Evolutionary conservation across 2,113 vertebrate species (phyloP), one percentile per base, ranked within the genome.

Genomic region (Jaculus jaculus): DNA sequence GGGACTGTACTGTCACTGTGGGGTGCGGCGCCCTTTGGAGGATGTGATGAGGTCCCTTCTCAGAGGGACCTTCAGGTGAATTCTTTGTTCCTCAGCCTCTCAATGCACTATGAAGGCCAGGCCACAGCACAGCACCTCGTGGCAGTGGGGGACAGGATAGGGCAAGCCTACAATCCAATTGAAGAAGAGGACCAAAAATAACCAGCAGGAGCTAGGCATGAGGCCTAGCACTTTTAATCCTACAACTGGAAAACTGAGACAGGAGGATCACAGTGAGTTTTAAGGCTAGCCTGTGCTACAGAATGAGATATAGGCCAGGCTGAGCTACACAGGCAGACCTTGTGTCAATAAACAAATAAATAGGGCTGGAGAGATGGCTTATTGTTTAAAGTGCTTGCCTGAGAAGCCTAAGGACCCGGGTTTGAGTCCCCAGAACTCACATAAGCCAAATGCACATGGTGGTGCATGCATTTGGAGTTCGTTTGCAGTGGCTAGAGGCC

Each of bases 151-250:
- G 60, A 68, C 10, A 42, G 79, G 94, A 93, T 24, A 82, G 37
- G 92, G 17, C 0, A 18, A 93, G n/a, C 73, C 42, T 47, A 95
- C 95, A 80, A 91, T 47, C 51, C 54, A 37, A 84, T 34, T 26
- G 30, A 69, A 77, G 75, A 90, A 96, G 91, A 42, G 77, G 89
- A 78, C 28, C 34, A 0, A 37, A 84, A 63, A 81, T 63, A n/a
- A 54, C 13, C 54, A 16, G 39, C 13, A 61, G 37, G 7, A 63
- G 34, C 58, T 23, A 7, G 13, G 34, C 20, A 9, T 24, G 32
- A 10, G 51, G 21, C 5, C 32, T 79, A 51, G 23, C 21, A 34
- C n/a, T 30, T 26, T 5, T n/a, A 32, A 60, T 15, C 9, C 32
- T 13, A 79, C 47, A 24, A 34, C 17, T 10, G 4, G 37, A n/a